Evolutionary conservation across 2,888 invertebrate species (phyloP), one percentile per base, ranked within the genome.

Genomic region (Tholera decimalis): DNA sequence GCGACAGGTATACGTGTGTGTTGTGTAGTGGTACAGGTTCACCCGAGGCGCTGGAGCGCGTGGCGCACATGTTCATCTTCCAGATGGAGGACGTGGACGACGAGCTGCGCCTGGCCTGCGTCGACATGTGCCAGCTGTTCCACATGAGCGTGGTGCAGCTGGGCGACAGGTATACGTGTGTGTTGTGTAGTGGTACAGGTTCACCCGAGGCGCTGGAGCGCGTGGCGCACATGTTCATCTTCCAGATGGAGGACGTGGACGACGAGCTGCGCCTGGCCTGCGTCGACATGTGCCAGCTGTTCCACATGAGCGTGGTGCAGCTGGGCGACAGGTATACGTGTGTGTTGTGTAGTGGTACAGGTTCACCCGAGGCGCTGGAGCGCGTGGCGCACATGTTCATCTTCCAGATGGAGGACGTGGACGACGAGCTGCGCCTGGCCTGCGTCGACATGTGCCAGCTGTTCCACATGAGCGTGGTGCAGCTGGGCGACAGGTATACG

Each of bases 41-140:
- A 97, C 96, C 97, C 26, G 99, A 99, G 91, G 99, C 99, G 1
- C 93, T 99, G 68, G 97, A 98, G 89, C 97, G 97, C 58, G 98
- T 99, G 39, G 98, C 98, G 59, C 93, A 96, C 35, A 97, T 98
- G 93, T 97, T 97, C 87, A 95, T 98, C 35, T 95, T 96, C 20
- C 95, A 96, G 78, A 97, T 97, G 82, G 96, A 96, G 54, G 95
- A 96, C 80, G 96, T 98, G 73, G 95, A 95, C 0, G 94, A 95
- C 13, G 90, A 93, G 4, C 92, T 96, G 79, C 92, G 96, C 9
- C 83, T 88, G 8, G 95, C 97, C 71, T 98, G 99, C 94, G 97
- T 97, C n/a, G 90, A 95, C 58, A 97, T 98, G 91, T 99, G 99
- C 84, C 97, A 98, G 96, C 95, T 97, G 79, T 98, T 99, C 92